Conservation (phyloP, 2,888 invertebrate species). For the Ichneumoninae sp. region DNA sequence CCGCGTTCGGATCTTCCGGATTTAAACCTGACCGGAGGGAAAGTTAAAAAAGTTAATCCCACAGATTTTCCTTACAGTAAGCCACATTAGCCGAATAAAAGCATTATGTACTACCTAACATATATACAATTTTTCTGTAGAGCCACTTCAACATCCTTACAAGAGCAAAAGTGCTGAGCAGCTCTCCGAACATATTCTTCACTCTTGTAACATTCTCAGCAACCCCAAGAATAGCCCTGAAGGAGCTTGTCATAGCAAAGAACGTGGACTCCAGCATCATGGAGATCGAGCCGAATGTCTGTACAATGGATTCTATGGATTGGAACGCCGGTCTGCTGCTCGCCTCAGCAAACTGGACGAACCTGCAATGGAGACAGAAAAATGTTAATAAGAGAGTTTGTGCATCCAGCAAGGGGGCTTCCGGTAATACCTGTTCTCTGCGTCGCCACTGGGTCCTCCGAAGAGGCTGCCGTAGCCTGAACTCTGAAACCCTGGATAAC, state of each 20-base stretch:
- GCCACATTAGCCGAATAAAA: background rate
- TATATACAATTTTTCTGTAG: conserved; percentile 89
- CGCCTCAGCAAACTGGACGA: conserved; percentile 95
- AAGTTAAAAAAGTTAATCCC: conserved; percentile 24
- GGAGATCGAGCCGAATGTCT: conserved; percentile 96
- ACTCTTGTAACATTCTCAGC: conserved; percentile 97
- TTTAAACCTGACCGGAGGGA: conserved; percentile 75
- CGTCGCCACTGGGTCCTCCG: conserved; percentile 84
- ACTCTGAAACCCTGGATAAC: conserved; percentile 83
- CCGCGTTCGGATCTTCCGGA: conserved; percentile 77
- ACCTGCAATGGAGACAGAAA: conserved; percentile 84
- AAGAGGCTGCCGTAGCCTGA: conserved; percentile 71
- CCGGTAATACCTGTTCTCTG: conserved; percentile 86
- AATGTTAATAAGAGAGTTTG: background rate
- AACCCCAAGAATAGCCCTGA: conserved; percentile 97
- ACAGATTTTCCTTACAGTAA: background rate
- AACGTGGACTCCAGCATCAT: conserved; percentile 99
- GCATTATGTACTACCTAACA: conserved; percentile 85
- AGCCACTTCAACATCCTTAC: conserved; percentile 93
- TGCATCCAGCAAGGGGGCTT: background rate
- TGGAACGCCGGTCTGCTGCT: conserved; percentile 97
- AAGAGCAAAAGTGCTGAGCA: conserved; percentile 94
- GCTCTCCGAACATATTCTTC: conserved; percentile 92
- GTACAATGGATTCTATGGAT: conserved; percentile 96
- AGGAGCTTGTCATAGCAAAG: conserved; percentile 97